Conservation (phyloP, 92 coral and sea anemone species). For the Nematostella vectensis region DNA sequence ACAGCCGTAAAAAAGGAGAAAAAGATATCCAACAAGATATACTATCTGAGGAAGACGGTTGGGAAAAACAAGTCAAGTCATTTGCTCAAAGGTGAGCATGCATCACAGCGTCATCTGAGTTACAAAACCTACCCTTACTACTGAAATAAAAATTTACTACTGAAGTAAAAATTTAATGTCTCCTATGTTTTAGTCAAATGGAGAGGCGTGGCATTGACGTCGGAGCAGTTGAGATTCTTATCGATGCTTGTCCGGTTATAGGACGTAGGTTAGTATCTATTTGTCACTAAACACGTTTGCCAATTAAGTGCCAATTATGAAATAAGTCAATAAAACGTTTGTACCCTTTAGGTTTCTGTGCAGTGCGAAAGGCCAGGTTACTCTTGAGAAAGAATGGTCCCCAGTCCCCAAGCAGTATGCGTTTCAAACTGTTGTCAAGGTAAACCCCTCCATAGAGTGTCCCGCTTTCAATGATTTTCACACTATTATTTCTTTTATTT, state of each 20-base stretch:
- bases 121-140: too few species aligned
- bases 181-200: conserved; percentile 53
- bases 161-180: too few species aligned
- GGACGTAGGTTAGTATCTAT: conserved; percentile 78
- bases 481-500: too few species aligned
- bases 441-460: conserved; percentile 6
- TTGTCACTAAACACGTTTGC: too few species aligned
- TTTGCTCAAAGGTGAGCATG: conserved; percentile 47
- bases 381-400: conserved; percentile 89
- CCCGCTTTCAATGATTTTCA: too few species aligned
- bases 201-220: conserved; percentile 82
- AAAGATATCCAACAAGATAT: conserved; percentile 49
- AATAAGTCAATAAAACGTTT: too few species aligned
- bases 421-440: conserved; percentile 78
- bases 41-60: conserved; percentile 24
- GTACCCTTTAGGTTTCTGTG: conserved; percentile 80
- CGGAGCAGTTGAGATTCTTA: conserved; percentile 53
- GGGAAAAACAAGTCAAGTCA: conserved; percentile 37
- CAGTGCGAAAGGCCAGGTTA: conserved; percentile 84
- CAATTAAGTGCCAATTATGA: too few species aligned
- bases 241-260: conserved; percentile 86
- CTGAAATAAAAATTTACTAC: too few species aligned
- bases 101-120: neutral
- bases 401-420: conserved; percentile 58
- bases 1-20: conserved; percentile 19